Percentiles rank a stretch among this genome's conserved stretches.
These are phyloP conservation scores for Bos javanicus DNA, from an alignment of 2,113 vertebrate genomes.

Conservation along the genomic window DNA sequence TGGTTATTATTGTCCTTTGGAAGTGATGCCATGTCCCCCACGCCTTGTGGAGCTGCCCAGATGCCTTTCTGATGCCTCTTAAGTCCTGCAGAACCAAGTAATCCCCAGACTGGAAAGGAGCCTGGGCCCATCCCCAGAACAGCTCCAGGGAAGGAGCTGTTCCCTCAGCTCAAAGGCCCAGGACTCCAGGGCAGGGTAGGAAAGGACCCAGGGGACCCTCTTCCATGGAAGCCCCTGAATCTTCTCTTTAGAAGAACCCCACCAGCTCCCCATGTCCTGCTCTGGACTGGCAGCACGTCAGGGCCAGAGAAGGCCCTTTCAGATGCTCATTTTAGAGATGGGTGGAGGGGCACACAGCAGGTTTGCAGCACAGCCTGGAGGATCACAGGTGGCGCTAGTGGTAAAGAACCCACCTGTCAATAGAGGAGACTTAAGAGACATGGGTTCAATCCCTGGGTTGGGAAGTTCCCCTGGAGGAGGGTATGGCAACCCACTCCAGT, in stretches of 20 bases:
- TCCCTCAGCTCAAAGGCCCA: not conserved
- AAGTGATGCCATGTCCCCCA: not conserved
- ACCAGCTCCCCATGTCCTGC: not conserved
- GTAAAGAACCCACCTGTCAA: not conserved
- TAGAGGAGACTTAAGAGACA: not conserved
- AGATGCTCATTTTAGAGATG: not conserved
- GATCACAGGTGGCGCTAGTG: not conserved
- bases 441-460: not conserved
- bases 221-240: not conserved
- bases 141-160: not conserved
- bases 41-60: not conserved
- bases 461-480: not conserved
- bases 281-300: not conserved
- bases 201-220: not conserved
- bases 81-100: not conserved
- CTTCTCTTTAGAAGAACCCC: not conserved
- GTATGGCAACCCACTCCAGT: not conserved
- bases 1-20: too few species aligned
- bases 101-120: not conserved
- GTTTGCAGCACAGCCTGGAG: not conserved
- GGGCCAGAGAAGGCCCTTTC: not conserved
- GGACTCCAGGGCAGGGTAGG: not conserved
- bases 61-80: not conserved
- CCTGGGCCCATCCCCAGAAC: not conserved
- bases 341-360: not conserved